phyloP scores from a whole-genome alignment of 2,888 invertebrate genomes.

The Tetramorium bicarinatum region DNA sequence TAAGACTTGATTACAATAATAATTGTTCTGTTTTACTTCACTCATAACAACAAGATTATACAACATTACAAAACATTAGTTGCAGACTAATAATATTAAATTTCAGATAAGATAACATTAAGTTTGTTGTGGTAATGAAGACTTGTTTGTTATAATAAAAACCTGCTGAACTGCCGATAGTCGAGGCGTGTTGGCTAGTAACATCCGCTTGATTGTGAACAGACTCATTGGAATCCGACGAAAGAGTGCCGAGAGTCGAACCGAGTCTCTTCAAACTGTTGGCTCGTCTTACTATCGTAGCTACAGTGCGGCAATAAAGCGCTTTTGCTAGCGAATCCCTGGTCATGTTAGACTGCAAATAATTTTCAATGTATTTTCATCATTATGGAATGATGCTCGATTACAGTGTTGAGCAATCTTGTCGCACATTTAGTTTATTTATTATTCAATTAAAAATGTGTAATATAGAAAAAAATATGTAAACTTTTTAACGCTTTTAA shows the following conservation, averaged over 20 bases:
- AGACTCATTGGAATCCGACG: slow-evolving; percentile 97
- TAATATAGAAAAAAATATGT: not conserved
- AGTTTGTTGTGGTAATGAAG: not conserved
- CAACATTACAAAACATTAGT: not conserved
- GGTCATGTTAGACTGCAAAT: slow-evolving; percentile 92
- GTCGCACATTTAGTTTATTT: not conserved
- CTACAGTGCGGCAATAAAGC: slow-evolving; percentile 97
- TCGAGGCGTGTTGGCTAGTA: slow-evolving; percentile 94
- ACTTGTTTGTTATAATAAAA: not conserved
- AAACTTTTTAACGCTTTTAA: not conserved
- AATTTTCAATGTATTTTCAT: slow-evolving; percentile 59
- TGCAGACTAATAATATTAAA: not conserved
- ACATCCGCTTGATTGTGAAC: slow-evolving; percentile 95
- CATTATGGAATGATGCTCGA: not conserved
- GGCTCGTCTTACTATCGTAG: slow-evolving; percentile 96
- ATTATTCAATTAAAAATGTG: not conserved
- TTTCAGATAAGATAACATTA: not conserved
- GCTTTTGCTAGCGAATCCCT: slow-evolving; percentile 96
- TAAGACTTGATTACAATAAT: not conserved
- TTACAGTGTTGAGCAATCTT: slow-evolving; percentile 1
- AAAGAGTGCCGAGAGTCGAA: slow-evolving; percentile 93
- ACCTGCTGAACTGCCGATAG: slow-evolving; percentile 89
- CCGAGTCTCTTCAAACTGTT: slow-evolving; percentile 96
- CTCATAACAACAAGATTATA: not conserved
- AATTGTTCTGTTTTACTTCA: not conserved